These are phyloP conservation scores for Drosophila ananassae DNA, from an alignment of 1,140 invertebrate species.

Conservation along the genomic window DNA sequence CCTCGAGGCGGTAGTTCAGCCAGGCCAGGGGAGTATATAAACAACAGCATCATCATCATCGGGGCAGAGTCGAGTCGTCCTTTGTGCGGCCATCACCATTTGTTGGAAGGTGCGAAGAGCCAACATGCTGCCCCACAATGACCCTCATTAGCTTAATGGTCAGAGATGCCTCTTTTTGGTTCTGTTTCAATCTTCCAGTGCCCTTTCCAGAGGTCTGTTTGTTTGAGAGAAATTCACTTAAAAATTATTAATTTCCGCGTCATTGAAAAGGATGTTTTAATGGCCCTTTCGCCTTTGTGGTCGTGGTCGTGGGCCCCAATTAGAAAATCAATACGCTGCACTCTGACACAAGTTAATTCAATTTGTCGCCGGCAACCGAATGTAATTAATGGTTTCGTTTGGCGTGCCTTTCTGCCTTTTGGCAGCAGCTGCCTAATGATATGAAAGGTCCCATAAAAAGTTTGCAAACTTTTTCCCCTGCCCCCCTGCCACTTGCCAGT, in stretches of 20 bases:
- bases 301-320: slow-evolving; percentile 49
- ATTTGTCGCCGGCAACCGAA: slow-evolving; percentile 58
- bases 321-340: slow-evolving; percentile 77
- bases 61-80: slow-evolving; percentile 8
- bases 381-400: slow-evolving; percentile 60
- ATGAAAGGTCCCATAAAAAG: slow-evolving; percentile 52
- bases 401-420: slow-evolving; percentile 40
- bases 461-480: slow-evolving; percentile 14
- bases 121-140: slow-evolving; percentile 69
- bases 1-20: slow-evolving; percentile 30
- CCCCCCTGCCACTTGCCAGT: background rate
- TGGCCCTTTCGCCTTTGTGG: slow-evolving; percentile 40
- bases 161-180: slow-evolving; percentile 7
- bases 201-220: slow-evolving; percentile 29
- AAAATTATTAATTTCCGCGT: slow-evolving; percentile 64
- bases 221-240: slow-evolving; percentile 59
- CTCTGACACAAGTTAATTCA: slow-evolving; percentile 76
- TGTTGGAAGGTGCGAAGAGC: slow-evolving; percentile 68
- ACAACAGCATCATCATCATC: slow-evolving; percentile 58
- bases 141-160: slow-evolving; percentile 80
- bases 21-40: slow-evolving; percentile 28
- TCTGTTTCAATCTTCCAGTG: background rate
- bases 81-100: slow-evolving; percentile 4
- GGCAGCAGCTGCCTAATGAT: slow-evolving; percentile 45
- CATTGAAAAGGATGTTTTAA: slow-evolving; percentile 60